Conservation (phyloP, 2,888 invertebrate genomes). For the Agonum fuliginosum region DNA sequence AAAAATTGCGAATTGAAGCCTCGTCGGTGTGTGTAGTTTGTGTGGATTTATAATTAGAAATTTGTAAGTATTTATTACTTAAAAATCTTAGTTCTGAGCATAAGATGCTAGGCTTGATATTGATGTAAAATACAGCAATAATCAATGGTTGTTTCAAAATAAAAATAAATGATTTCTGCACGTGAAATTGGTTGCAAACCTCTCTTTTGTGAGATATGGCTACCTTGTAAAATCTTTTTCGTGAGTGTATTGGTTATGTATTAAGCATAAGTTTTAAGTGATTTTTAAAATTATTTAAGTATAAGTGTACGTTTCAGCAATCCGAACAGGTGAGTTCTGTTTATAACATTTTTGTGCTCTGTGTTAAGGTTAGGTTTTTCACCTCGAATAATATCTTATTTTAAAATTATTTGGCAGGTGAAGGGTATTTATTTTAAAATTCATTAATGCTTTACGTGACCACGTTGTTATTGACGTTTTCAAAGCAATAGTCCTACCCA, state of each 20-base stretch:
- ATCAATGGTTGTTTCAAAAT: constrained; percentile 19
- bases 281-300: constrained; percentile 37
- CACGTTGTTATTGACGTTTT: constrained; percentile 48
- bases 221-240: constrained; percentile 58
- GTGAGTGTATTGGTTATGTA: constrained; percentile 56
- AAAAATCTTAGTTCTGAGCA: constrained; percentile 39
- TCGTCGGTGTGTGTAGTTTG: constrained; percentile 57
- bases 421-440: constrained; percentile 64
- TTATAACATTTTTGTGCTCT: constrained; percentile 23
- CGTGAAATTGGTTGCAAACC: constrained; percentile 57
- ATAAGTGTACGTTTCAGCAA: constrained; percentile 33
- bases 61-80: constrained; percentile 56
- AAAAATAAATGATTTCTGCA: constrained; percentile 50
- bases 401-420: constrained; percentile 63
- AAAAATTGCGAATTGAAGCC: constrained; percentile 55
- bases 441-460: constrained; percentile 58
- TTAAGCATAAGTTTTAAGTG: constrained; percentile 42
- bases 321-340: constrained; percentile 48
- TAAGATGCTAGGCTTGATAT: neutral
- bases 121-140: constrained; percentile 18
- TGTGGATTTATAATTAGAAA: constrained; percentile 57
- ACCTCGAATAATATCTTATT: constrained; percentile 44
- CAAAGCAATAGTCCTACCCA: neutral
- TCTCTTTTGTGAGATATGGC: constrained; percentile 60
- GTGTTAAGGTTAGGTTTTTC: constrained; percentile 57